Percentiles rank a stretch among this genome's conserved stretches.
These are phyloP conservation scores for Pogonocherus hispidulus DNA, from an alignment of 2,888 invertebrate genomes.

Conservation along the genomic window DNA sequence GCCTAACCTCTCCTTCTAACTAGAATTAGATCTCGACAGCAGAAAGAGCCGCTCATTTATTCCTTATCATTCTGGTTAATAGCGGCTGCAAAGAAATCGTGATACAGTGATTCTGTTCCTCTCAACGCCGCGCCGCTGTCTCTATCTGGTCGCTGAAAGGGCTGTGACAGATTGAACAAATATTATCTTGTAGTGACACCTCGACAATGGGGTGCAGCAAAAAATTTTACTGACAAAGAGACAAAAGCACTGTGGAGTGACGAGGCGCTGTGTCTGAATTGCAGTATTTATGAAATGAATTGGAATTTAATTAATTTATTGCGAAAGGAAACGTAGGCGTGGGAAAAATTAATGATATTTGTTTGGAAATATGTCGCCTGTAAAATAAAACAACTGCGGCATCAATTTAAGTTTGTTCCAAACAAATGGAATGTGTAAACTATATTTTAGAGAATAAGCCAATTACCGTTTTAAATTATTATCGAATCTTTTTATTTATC, in stretches of 20 bases:
- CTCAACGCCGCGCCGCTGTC: slow-evolving; percentile 15
- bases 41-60: slow-evolving; percentile 41
- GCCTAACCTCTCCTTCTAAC: slow-evolving; percentile 19
- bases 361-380: no score
- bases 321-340: not conserved
- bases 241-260: slow-evolving; percentile 42
- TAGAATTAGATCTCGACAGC: not conserved
- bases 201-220: slow-evolving; percentile 32
- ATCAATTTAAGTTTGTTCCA: no score
- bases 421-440: no score
- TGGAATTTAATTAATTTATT: not conserved
- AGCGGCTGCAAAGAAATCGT: slow-evolving; percentile 58
- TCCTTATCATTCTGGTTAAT: slow-evolving; percentile 63
- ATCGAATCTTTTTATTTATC: no score
- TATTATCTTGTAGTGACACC: slow-evolving; percentile 43
- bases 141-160: slow-evolving; percentile 40
- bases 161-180: slow-evolving; percentile 49
- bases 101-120: slow-evolving; percentile 56
- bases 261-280: slow-evolving; percentile 36
- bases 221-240: slow-evolving; percentile 43
- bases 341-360: no score
- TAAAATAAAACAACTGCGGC: no score
- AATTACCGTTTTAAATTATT: no score
- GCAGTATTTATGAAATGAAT: not conserved
- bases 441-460: no score